Evolutionary conservation across 2,797 vertebrate species (phyloP).

Genomic region (Paguma larvata): DNA sequence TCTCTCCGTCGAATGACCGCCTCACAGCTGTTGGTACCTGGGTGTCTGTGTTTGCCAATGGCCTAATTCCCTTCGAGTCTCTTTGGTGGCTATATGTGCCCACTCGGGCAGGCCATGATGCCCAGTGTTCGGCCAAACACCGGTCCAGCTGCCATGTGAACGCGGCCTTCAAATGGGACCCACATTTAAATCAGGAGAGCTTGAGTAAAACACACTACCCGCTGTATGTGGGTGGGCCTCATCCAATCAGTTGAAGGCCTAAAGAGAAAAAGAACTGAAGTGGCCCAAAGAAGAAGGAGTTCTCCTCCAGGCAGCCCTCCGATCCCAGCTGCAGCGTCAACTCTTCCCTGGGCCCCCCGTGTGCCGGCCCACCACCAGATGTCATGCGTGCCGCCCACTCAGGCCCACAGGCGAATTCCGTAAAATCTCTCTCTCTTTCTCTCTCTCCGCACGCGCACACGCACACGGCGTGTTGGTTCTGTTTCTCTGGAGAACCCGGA

Average conservation of each 20-base stretch:
- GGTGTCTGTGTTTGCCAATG: accelerated
- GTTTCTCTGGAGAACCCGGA: not conserved
- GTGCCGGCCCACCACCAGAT: accelerated
- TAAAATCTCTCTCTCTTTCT: too few species aligned
- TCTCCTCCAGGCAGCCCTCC: too few species aligned
- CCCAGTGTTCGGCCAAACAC: too few species aligned
- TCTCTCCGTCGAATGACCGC: accelerated
- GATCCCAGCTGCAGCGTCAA: not conserved
- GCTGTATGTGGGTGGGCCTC: not conserved
- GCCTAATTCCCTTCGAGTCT: too few species aligned
- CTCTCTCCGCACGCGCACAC: too few species aligned
- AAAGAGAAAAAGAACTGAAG: not conserved
- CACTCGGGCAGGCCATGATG: accelerated
- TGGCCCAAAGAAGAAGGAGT: accelerated
- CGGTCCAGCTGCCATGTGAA: not conserved
- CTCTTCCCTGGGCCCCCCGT: not conserved
- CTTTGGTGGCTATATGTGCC: not conserved
- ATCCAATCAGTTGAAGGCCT: too few species aligned
- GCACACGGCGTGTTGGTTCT: not conserved
- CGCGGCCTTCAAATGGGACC: not conserved
- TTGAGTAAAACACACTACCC: too few species aligned
- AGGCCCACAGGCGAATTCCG: accelerated
- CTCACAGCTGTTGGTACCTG: not conserved
- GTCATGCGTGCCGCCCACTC: not conserved
- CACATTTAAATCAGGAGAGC: not conserved